Percentiles rank a stretch among this genome's conserved stretches.
These are phyloP conservation scores for Rhynchonycteris naso DNA, from an alignment of 2,797 vertebrate genomes.

Conservation along the genomic window DNA sequence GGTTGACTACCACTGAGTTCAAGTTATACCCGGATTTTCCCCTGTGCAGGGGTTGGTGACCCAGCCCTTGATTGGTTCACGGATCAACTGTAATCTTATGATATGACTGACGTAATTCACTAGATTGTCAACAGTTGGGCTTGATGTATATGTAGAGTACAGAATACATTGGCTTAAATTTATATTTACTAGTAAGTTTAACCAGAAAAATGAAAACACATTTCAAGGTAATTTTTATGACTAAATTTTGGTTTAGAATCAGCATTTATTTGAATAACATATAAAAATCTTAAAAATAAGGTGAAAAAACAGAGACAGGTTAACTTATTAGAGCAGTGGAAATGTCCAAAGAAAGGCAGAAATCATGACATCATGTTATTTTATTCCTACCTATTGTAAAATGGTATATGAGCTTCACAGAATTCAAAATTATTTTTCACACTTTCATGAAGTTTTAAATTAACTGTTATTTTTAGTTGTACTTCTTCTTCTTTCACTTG, in stretches of 20 bases:
- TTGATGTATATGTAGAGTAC: neutral
- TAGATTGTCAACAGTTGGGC: conserved; percentile 29
- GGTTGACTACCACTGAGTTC: too few relatives aligned
- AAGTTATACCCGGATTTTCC: neutral
- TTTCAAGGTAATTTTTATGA: conserved; percentile 9
- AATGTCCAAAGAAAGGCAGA: conserved; percentile 8
- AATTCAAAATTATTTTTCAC: conserved; percentile 96
- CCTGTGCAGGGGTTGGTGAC: neutral
- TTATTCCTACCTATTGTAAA: conserved; percentile 94
- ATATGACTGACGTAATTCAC: conserved; percentile 66
- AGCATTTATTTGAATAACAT: conserved; percentile 27
- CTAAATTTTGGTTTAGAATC: conserved; percentile 45
- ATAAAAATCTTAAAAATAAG: conserved; percentile 48
- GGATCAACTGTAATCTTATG: conserved; percentile 31
- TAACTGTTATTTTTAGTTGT: conserved; percentile 90
- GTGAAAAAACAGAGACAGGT: conserved; percentile 13
- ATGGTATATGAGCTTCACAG: conserved; percentile 95
- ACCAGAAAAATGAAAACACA: conserved; percentile 12
- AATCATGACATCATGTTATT: conserved; percentile 40
- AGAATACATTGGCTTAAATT: neutral
- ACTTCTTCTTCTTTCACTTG: conserved; percentile 90
- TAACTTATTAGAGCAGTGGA: neutral
- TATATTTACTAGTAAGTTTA: conserved; percentile 42
- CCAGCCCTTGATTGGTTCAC: neutral
- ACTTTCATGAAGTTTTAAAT: conserved; percentile 96